These are phyloP conservation scores for Tetramorium simillimum DNA, from an alignment of 1,140 invertebrate species.

Conservation along the genomic window DNA sequence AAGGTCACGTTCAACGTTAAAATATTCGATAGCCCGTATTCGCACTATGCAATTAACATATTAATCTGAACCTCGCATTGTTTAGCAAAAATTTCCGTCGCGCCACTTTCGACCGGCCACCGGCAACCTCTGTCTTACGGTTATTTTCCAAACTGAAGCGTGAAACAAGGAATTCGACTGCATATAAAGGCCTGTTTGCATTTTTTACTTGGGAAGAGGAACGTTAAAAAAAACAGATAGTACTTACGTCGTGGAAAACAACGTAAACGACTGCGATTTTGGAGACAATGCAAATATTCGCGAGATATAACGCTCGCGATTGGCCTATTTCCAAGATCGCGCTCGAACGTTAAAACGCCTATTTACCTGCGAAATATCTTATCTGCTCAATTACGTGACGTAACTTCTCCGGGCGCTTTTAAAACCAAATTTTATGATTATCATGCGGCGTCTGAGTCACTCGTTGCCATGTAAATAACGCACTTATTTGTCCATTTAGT, in stretches of 20 bases:
- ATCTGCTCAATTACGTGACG: neutral
- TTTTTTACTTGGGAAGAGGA: too few species aligned
- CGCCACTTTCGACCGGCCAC: neutral
- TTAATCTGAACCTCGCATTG: too few species aligned
- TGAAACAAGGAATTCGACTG: neutral
- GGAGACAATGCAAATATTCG: neutral
- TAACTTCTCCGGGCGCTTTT: neutral
- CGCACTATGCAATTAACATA: too few species aligned
- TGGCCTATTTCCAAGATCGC: neutral
- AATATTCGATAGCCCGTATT: too few species aligned
- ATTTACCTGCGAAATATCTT: slow-evolving; percentile 14
- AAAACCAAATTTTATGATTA: slow-evolving; percentile 4
- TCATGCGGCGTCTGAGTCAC: neutral
- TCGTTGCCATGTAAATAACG: neutral
- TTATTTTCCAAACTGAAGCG: neutral
- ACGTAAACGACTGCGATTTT: neutral
- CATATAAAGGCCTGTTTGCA: neutral
- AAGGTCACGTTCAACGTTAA: too few species aligned
- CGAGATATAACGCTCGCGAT: neutral
- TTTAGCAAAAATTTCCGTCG: neutral
- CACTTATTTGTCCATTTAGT: neutral
- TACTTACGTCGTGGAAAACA: neutral
- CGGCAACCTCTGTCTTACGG: too few species aligned
- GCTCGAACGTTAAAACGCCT: neutral
- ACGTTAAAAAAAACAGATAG: neutral